phyloP scores from a whole-genome alignment of 2,797 vertebrate genomes.

The Phataginus tetradactyla region DNA sequence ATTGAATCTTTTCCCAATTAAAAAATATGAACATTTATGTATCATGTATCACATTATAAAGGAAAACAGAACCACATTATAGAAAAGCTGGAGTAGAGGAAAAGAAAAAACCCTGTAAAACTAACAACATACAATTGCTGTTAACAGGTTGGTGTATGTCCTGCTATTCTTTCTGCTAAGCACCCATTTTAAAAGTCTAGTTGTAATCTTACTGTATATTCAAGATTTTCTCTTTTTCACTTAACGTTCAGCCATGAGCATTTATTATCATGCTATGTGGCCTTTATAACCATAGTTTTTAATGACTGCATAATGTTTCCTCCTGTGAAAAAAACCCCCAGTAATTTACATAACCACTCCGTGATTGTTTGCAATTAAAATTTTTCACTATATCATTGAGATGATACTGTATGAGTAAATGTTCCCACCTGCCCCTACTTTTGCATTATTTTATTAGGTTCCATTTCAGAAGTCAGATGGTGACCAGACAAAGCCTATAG shows the following conservation, averaged over 20 bases:
- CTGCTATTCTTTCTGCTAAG: conserved; percentile 1
- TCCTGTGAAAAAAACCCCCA: not conserved
- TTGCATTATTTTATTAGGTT: conserved; percentile 46
- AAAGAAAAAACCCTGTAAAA: not conserved
- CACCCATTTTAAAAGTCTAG: not conserved
- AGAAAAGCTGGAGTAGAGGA: not conserved
- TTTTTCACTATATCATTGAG: not conserved
- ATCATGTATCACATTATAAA: conserved; percentile 11
- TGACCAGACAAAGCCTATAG: not conserved
- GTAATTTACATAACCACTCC: not conserved
- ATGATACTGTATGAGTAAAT: not conserved
- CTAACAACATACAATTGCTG: not conserved
- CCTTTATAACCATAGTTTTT: conserved; percentile 10
- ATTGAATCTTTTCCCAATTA: not conserved
- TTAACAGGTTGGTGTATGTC: not conserved
- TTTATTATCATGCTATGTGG: not conserved
- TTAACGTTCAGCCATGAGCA: not conserved
- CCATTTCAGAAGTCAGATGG: conserved; percentile 35
- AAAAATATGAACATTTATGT: conserved; percentile 4
- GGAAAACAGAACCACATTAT: not conserved
- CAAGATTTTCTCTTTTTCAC: not conserved
- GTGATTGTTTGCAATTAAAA: not conserved
- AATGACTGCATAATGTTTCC: not conserved
- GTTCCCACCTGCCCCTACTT: not conserved
- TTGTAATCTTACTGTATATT: not conserved